Percentiles rank a stretch among this genome's conserved stretches.
Conservation (phyloP, 2,113 vertebrate genomes). For the Galeopterus variegatus region DNA sequence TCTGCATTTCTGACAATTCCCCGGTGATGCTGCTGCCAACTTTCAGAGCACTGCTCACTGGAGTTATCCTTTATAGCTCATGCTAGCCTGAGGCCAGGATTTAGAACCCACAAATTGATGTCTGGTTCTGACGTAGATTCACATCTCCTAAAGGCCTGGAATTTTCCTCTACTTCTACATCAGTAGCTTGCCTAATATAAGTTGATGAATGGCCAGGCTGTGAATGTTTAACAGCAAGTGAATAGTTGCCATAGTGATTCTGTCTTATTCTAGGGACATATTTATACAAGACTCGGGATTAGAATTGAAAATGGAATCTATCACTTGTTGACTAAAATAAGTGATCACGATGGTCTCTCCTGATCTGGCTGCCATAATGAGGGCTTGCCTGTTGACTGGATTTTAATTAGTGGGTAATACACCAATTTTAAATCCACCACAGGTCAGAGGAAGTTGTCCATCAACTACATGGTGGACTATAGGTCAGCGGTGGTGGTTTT, state of each 20-base stretch:
- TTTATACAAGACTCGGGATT: conserved; percentile 29
- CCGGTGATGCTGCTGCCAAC: neutral
- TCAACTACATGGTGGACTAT: neutral
- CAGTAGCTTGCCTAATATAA: neutral
- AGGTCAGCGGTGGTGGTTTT: neutral
- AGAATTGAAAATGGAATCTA: conserved; percentile 63
- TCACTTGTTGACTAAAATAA: conserved; percentile 41
- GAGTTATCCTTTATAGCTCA: neutral
- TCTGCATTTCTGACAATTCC: neutral
- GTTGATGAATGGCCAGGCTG: neutral
- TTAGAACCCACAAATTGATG: neutral
- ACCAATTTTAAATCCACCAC: too few species aligned
- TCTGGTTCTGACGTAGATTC: neutral
- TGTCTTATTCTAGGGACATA: conserved; percentile 12
- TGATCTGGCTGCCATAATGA: neutral
- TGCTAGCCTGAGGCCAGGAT: neutral
- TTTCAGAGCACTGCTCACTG: neutral
- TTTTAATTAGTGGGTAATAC: neutral
- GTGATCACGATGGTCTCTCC: neutral
- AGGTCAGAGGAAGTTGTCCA: neutral
- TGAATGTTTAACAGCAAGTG: conserved; percentile 2
- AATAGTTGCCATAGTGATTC: conserved; percentile 72
- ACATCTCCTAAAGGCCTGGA: neutral
- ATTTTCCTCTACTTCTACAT: neutral
- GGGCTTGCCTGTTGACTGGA: neutral